Conservation (phyloP, 2,113 vertebrate species). For the Camelus bactrianus region DNA sequence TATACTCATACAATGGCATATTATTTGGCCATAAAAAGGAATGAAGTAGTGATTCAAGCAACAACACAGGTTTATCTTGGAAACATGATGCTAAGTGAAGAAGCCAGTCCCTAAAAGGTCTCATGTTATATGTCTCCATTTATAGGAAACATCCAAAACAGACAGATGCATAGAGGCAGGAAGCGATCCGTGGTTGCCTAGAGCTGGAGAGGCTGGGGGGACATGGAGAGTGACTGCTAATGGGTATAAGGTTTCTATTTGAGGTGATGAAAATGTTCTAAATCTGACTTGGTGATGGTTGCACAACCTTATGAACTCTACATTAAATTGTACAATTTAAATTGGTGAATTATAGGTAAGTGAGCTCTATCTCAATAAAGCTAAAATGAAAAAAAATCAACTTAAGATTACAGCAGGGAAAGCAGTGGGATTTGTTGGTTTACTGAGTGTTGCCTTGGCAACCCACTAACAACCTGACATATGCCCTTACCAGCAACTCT, state of each 20-base stretch:
- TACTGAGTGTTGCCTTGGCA: neutral
- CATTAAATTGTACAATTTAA: neutral
- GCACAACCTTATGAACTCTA: neutral
- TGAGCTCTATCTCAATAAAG: constrained; percentile 7
- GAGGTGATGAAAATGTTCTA: neutral
- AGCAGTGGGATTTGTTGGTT: neutral
- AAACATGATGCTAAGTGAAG: neutral
- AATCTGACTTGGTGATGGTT: neutral
- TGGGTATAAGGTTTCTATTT: neutral
- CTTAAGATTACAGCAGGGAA: neutral
- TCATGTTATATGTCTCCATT: neutral
- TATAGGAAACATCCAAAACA: neutral
- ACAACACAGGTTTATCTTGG: neutral
- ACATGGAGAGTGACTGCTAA: neutral
- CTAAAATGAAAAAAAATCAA: neutral
- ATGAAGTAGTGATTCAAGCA: too few species aligned
- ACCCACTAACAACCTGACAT: neutral
- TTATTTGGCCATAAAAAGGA: neutral
- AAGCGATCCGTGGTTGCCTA: neutral
- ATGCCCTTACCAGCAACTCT: neutral
- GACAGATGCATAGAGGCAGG: neutral
- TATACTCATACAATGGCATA: neutral
- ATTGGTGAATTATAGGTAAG: neutral
- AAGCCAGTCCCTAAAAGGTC: neutral
- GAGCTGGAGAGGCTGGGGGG: neutral